Base-by-base conservation (phyloP, 1,140 invertebrate species). In the Philaenus spumarius region DNA sequence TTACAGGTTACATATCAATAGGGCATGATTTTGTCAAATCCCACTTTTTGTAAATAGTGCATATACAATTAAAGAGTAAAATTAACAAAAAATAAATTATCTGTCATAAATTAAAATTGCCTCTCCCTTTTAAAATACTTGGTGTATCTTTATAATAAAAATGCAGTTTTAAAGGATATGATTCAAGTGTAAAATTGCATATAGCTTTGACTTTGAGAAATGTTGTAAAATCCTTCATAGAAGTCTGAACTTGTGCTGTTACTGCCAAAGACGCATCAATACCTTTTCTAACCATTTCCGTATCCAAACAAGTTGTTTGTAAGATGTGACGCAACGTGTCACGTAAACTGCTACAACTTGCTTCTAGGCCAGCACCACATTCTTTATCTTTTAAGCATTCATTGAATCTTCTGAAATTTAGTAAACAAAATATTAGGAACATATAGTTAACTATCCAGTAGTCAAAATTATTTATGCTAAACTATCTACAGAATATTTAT, bases 141-240 rank as follows among this genome's bases (percentile, higher is more conserved):
- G n/a, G n/a, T n/a, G n/a, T n/a, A n/a, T n/a, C n/a, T n/a, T n/a
- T n/a, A n/a, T n/a, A n/a, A n/a, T n/a, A n/a, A n/a, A n/a, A n/a
- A n/a, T n/a, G n/a, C n/a, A n/a, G 52, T 62, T 59, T 54, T 71
- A 80, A 85, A 85, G 83, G 84, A 85, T 89, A 89, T 78, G 86
- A 86, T 76, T 85, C 84, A 65, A 90, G 80, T 0, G 83, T 83
- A 59, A 90, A 85, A 67, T 90, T 90, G 45, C 84, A 80, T 12
- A 86, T 69, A 0, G 86, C 84, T 66, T 89, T 90, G 0, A 86
- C 85, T 66, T 82, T 81, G 1, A 90, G 72, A 66, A 89, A 90
- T 57, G 86, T 83, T 5, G 72, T 75, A 59, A 81, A 82, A 63
- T 82, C 79, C 9, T 71, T 71, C 1, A 84, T 58, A 40, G 77